Conservation (phyloP, 2,797 vertebrate genomes). For the Taenioides sp. region DNA sequence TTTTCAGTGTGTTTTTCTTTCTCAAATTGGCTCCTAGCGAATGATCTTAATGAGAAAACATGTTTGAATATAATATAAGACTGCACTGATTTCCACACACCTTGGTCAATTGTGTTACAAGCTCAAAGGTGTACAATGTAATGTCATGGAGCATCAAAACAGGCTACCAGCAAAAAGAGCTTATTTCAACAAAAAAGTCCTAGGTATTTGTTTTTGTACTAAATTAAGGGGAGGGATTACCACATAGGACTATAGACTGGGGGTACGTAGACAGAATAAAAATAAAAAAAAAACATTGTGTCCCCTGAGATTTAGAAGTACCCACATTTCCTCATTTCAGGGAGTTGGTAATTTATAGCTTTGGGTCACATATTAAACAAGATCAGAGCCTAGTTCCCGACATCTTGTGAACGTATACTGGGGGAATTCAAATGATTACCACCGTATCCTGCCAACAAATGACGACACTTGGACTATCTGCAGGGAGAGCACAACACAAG, state of each 20-base stretch:
- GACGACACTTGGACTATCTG: constrained; percentile 70
- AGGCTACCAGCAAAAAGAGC: constrained; percentile 59
- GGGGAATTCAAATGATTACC: constrained; percentile 79
- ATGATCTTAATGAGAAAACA: constrained; percentile 76
- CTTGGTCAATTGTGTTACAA: constrained; percentile 48
- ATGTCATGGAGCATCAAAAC: constrained; percentile 46
- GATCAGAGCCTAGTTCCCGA: constrained; percentile 78
- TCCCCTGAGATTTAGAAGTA: constrained; percentile 71
- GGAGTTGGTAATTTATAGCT: constrained; percentile 79
- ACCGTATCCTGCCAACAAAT: constrained; percentile 74
- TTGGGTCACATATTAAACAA: constrained; percentile 81
- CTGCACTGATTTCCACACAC: constrained; percentile 46
- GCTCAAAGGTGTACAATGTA: constrained; percentile 38
- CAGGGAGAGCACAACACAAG: constrained; percentile 57
- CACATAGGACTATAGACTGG: constrained; percentile 38
- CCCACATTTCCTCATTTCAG: constrained; percentile 76
- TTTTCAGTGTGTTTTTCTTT: constrained; percentile 44
- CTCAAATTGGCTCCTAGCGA: constrained; percentile 70
- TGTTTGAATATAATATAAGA: constrained; percentile 58
- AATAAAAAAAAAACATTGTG: constrained; percentile 31
- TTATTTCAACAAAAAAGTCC: constrained; percentile 63
- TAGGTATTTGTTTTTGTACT: constrained; percentile 72
- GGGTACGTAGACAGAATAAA: constrained; percentile 45
- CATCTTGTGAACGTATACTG: constrained; percentile 73
- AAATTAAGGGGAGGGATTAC: constrained; percentile 68